These are phyloP conservation scores for Castor canadensis DNA, from an alignment of 2,113 vertebrate genomes.

Conservation along the genomic window DNA sequence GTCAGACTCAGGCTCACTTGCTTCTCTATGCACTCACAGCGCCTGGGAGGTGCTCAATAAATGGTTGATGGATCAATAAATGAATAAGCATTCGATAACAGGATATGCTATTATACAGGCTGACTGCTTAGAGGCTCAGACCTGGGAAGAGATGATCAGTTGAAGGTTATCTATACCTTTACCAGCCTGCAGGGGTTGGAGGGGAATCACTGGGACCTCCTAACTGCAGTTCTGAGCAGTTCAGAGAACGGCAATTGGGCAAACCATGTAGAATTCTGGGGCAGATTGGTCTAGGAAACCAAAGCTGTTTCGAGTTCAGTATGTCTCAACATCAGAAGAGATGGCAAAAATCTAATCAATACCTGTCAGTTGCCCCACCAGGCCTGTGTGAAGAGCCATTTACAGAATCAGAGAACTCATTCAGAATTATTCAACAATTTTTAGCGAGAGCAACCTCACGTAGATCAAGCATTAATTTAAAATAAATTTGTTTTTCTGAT, in stretches of 20 bases:
- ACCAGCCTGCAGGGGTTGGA: neutral
- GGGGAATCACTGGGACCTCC: neutral
- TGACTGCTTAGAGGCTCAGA: neutral
- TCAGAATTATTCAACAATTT: neutral
- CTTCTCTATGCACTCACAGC: neutral
- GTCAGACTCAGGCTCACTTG: neutral
- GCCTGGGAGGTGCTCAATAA: neutral
- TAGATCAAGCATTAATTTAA: conserved; percentile 3
- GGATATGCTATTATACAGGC: neutral
- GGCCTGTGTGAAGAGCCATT: neutral
- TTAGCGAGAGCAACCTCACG: neutral
- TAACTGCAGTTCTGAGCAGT: neutral
- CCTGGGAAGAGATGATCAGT: neutral
- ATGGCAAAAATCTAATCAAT: neutral
- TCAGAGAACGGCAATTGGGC: neutral
- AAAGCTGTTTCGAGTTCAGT: neutral
- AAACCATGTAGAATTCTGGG: neutral
- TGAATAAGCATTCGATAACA: neutral
- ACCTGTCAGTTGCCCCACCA: neutral
- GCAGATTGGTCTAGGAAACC: neutral
- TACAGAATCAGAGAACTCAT: neutral
- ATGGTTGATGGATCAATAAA: neutral
- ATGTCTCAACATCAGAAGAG: neutral
- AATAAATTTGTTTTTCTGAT: conserved; percentile 3
- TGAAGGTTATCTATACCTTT: neutral